These are phyloP conservation scores for Melipona bicolor DNA, from an alignment of 2,888 invertebrate species.

Conservation along the genomic window DNA sequence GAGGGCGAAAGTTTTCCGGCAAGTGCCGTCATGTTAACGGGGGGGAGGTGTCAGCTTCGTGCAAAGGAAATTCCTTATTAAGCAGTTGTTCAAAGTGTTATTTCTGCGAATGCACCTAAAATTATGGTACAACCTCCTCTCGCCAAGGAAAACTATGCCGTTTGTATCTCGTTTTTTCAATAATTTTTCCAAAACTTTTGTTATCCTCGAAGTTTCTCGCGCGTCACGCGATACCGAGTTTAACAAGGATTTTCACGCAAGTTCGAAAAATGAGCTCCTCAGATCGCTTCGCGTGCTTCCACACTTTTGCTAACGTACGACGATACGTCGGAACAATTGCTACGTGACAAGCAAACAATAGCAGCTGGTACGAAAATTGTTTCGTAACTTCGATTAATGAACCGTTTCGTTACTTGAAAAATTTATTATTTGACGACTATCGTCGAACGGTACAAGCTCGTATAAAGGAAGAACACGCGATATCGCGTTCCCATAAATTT, in stretches of 20 bases:
- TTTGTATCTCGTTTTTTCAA: neutral
- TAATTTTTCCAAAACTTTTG: neutral
- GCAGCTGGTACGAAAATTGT: neutral
- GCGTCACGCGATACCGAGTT: conserved; percentile 62
- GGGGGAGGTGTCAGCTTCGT: neutral
- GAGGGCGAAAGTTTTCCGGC: conserved; percentile 20
- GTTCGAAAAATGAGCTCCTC: conserved; percentile 22
- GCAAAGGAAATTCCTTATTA: conserved; percentile 34
- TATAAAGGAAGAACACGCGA: neutral
- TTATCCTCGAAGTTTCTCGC: neutral
- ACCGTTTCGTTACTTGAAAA: neutral
- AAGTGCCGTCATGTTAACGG: neutral
- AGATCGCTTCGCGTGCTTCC: conserved; percentile 31
- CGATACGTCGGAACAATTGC: conserved; percentile 1
- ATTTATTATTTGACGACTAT: neutral
- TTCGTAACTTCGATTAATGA: neutral
- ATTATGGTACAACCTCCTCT: too few relatives aligned
- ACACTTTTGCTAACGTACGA: neutral
- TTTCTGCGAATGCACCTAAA: neutral
- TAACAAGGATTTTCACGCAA: conserved; percentile 37
- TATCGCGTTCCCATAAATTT: conserved; percentile 15
- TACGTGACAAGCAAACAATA: neutral
- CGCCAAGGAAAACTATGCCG: too few relatives aligned
- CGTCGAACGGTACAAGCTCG: neutral
- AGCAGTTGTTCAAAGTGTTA: conserved; percentile 22